Percentiles rank a stretch among this genome's conserved stretches.
Conservation (phyloP, 2,888 invertebrate genomes). For the Masnerella sp. region DNA sequence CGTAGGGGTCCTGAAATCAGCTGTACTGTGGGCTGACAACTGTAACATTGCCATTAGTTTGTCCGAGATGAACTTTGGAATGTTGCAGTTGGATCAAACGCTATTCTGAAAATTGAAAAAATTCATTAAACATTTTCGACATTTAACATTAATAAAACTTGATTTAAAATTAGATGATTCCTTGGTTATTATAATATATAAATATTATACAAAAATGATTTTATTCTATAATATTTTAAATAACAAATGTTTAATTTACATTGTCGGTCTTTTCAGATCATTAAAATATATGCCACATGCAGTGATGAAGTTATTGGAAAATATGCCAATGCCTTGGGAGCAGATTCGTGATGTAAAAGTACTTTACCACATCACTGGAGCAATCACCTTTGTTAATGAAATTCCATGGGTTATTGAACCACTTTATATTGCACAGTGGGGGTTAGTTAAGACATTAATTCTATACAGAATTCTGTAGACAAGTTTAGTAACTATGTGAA, state of each 20-base stretch:
- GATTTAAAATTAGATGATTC: background rate
- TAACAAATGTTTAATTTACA: no score
- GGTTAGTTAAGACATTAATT: conserved; percentile 83
- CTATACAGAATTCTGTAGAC: no score
- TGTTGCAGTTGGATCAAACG: conserved; percentile 71
- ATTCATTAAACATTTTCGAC: background rate
- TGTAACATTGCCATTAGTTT: conserved; percentile 64
- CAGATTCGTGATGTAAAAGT: conserved; percentile 99
- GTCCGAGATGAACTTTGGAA: conserved; percentile 68
- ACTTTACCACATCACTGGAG: conserved; percentile 99
- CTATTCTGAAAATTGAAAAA: conserved; percentile 61
- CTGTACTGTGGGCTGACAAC: conserved; percentile 73
- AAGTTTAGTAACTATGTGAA: no score
- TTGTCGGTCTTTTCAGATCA: conserved; percentile 87
- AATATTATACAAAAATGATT: no score
- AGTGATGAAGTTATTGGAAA: conserved; percentile 98
- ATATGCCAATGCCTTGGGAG: conserved; percentile 99
- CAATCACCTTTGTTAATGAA: conserved; percentile 99
- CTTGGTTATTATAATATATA: no score
- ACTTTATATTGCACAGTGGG: conserved; percentile 99
- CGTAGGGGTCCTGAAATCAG: conserved; percentile 78
- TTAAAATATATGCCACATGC: conserved; percentile 99
- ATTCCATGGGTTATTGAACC: conserved; percentile 99
- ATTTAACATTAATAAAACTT: background rate
- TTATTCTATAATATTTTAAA: no score